A percentile compares a stretch with the other conserved stretches of the same genome.
Conservation (phyloP, 1,140 invertebrate species). For the Hetaerina americana region DNA sequence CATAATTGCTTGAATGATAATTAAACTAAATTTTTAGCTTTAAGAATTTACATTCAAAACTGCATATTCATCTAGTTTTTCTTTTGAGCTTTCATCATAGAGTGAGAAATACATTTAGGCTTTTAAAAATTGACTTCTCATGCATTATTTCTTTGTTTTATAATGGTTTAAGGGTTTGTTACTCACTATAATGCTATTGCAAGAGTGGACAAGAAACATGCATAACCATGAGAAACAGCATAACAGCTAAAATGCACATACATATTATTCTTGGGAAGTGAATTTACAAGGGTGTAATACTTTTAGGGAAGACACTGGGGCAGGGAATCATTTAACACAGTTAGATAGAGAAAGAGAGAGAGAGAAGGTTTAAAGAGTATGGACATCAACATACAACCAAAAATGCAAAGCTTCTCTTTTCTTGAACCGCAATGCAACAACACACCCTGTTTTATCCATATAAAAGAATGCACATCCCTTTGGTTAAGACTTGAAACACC, state of each 20-base stretch:
- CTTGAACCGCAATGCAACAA: neutral
- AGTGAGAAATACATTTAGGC: neutral
- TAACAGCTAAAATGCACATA: neutral
- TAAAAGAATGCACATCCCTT: neutral
- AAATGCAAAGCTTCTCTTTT: neutral
- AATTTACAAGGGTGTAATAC: neutral
- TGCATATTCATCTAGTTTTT: too few relatives aligned
- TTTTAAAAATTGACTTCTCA: neutral
- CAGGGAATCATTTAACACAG: neutral
- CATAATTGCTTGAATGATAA: too few relatives aligned
- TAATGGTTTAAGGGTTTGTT: neutral
- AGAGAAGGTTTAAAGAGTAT: too few relatives aligned
- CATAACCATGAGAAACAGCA: neutral
- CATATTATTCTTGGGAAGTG: neutral
- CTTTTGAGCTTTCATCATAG: neutral
- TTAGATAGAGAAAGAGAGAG: neutral
- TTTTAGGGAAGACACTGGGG: neutral
- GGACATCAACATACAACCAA: neutral
- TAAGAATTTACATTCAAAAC: too few relatives aligned
- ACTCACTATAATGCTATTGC: neutral
- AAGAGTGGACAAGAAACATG: neutral
- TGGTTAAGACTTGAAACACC: neutral
- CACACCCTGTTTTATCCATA: neutral
- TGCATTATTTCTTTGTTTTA: neutral
- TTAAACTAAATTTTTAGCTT: too few relatives aligned